A percentile compares a stretch with the other conserved stretches of the same genome.
These are phyloP conservation scores for Himalopsyche phryganea DNA, from an alignment of 1,140 invertebrate species.

Conservation along the genomic window DNA sequence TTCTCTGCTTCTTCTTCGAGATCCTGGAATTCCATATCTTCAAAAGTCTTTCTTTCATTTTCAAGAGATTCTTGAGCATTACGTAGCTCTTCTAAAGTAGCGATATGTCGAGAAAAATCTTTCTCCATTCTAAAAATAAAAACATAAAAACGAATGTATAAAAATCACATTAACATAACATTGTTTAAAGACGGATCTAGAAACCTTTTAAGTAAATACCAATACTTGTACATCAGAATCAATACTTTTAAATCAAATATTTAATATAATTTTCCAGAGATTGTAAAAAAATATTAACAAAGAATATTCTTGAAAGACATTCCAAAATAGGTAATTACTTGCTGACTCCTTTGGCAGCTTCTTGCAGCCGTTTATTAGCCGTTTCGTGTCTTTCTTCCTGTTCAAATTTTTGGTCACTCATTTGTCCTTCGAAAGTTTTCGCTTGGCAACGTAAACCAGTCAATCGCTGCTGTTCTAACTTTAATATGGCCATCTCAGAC, in stretches of 20 bases:
- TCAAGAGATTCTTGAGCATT: constrained; percentile 66
- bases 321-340: too few relatives aligned
- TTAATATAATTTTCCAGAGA: too few relatives aligned
- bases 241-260: too few relatives aligned
- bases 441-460: constrained; percentile 60
- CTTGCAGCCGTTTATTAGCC: background rate
- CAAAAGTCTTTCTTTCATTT: constrained; percentile 76
- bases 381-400: constrained; percentile 43
- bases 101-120: constrained; percentile 52
- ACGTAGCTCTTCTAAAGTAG: constrained; percentile 58
- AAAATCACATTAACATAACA: too few relatives aligned
- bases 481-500: constrained; percentile 70
- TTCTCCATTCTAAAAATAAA: constrained; percentile 51
- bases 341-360: background rate
- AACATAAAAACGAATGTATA: background rate
- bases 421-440: constrained; percentile 53
- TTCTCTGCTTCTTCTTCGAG: constrained; percentile 85
- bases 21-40: constrained; percentile 91
- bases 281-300: too few relatives aligned
- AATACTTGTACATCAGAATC: too few relatives aligned
- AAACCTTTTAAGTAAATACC: too few relatives aligned
- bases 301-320: too few relatives aligned
- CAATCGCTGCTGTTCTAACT: constrained; percentile 67
- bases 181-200: too few relatives aligned
- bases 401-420: constrained; percentile 50